Conservation (phyloP, 2,113 vertebrate species). For the Ptilonorhynchus violaceus region DNA sequence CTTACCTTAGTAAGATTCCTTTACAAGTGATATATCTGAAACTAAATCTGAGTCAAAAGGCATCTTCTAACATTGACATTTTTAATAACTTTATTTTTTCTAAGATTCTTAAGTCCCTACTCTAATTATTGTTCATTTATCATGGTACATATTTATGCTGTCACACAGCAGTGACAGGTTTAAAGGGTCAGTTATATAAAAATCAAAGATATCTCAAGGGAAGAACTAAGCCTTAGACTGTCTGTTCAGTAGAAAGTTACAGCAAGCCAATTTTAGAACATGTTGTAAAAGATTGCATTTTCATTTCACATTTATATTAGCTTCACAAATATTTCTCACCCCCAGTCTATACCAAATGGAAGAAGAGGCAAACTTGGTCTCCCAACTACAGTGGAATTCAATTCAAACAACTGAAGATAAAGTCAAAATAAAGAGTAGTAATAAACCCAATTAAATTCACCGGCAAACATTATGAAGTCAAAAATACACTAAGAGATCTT, state of each 20-base stretch:
- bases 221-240: background rate
- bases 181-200: background rate
- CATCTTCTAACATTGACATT: background rate
- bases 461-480: background rate
- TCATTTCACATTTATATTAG: background rate
- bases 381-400: background rate
- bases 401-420: background rate
- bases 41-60: background rate
- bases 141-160: background rate
- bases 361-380: background rate
- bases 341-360: background rate
- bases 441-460: background rate
- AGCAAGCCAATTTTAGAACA: background rate
- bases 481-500: background rate
- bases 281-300: background rate
- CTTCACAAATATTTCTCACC: background rate
- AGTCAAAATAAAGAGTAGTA: background rate
- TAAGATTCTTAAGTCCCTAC: background rate
- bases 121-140: background rate
- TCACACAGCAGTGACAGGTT: background rate
- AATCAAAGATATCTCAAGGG: background rate
- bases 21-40: background rate
- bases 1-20: background rate
- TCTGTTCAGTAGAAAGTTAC: background rate
- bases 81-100: background rate